These are phyloP conservation scores for Cyanocitta stelleri DNA, from an alignment of 2,113 vertebrate genomes.

Conservation along the genomic window DNA sequence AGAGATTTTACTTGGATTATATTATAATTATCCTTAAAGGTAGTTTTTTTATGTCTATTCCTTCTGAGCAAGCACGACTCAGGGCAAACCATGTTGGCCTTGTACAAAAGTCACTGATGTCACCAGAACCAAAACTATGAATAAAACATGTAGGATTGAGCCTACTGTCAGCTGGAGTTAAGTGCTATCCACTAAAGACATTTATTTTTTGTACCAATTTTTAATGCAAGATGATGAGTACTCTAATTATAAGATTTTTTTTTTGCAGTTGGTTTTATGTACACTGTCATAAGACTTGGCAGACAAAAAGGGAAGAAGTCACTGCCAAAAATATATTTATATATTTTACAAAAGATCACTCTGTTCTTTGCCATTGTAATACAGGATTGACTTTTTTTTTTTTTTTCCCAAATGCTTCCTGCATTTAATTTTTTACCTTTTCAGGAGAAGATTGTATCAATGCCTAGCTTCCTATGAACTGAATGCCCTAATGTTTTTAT, in stretches of 20 bases:
- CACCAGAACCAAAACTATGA: not conserved
- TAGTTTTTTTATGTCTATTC: not conserved
- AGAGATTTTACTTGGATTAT: not conserved
- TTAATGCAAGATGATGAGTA: slow-evolving; percentile 8
- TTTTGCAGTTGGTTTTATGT: slow-evolving; percentile 35
- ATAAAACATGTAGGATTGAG: not conserved
- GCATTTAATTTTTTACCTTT: not conserved
- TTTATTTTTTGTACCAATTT: slow-evolving; percentile 21
- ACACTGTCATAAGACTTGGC: slow-evolving; percentile 46
- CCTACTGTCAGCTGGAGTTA: not conserved
- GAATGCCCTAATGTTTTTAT: not conserved
- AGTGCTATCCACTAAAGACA: not conserved
- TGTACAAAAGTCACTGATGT: not conserved
- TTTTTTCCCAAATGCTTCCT: not conserved
- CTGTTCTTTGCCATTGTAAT: not conserved
- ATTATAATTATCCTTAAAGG: not conserved
- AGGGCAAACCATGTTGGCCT: not conserved
- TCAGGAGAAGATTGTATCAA: not conserved
- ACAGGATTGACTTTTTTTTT: not conserved
- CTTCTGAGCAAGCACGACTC: not conserved
- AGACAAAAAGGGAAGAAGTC: slow-evolving; percentile 16
- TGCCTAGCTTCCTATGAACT: not conserved
- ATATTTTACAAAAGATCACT: slow-evolving; percentile 33
- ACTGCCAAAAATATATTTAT: slow-evolving; percentile 20
- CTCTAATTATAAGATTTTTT: slow-evolving; percentile 21